Percentiles rank a stretch among this genome's conserved stretches.
Conservation (phyloP, 2,113 vertebrate species). For the Pristiophorus japonicus region DNA sequence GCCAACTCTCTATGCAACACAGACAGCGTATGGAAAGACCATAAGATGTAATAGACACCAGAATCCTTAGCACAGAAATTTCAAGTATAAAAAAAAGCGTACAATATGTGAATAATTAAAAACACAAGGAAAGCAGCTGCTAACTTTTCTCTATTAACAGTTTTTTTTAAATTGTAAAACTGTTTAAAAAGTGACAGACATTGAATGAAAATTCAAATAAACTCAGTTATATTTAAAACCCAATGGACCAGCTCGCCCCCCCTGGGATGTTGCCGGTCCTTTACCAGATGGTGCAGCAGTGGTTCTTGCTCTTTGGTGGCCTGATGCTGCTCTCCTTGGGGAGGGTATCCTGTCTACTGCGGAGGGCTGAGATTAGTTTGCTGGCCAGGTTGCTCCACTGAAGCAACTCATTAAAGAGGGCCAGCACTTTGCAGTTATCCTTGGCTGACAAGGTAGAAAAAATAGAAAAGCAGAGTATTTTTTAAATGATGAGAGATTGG, state of each 20-base stretch:
- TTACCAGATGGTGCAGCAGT: not conserved
- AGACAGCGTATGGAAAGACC: not conserved
- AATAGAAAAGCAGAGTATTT: no score
- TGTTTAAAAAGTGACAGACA: not conserved
- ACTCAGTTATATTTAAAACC: not conserved
- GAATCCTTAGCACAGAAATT: not conserved
- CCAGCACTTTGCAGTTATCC: not conserved
- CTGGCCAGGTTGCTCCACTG: not conserved
- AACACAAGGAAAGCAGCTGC: not conserved
- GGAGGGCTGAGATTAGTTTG: not conserved
- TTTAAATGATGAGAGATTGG: no score
- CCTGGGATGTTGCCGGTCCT: not conserved
- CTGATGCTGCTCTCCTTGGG: not conserved
- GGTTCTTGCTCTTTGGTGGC: not conserved
- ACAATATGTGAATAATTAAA: no score
- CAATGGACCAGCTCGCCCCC: not conserved
- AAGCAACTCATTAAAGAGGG: not conserved
- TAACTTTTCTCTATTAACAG: not conserved
- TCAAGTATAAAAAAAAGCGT: not conserved
- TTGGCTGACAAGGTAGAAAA: no score
- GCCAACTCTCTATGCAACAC: not conserved
- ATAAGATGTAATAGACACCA: not conserved
- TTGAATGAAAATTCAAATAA: not conserved
- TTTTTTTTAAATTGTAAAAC: not conserved
- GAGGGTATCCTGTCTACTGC: not conserved